Percentiles rank a stretch among this genome's conserved stretches.
Conservation (phyloP, 1,140 invertebrate species). For the Nephila pilipes region DNA sequence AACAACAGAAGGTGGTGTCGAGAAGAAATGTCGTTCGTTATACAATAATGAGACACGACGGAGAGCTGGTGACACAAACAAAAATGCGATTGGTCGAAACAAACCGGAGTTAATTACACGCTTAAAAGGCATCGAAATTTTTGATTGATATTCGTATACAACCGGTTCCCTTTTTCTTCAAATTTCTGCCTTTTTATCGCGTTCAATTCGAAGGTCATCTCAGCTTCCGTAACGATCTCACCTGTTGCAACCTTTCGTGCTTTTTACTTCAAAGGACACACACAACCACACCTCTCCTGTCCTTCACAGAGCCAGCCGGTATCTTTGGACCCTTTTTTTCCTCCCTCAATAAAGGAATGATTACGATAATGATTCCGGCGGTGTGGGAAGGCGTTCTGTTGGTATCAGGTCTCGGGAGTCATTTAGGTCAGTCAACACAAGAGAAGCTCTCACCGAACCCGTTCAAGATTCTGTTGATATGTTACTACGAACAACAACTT, state of each 20-base stretch:
- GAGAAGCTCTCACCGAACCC: not conserved
- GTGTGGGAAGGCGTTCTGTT: conserved; percentile 48
- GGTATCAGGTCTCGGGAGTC: conserved; percentile 38
- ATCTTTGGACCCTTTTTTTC: conserved; percentile 28
- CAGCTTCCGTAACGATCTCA: conserved; percentile 35
- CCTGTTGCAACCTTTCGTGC: not conserved
- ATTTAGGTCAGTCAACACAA: conserved; percentile 38
- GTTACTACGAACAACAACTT: not conserved
- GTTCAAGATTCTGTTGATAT: conserved; percentile 16
- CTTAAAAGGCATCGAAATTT: not conserved
- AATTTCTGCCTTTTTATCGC: not conserved
- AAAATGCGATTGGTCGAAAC: not conserved
- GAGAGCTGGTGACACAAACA: not conserved
- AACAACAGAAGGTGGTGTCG: not conserved
- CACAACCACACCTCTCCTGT: conserved; percentile 12
- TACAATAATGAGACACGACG: not conserved
- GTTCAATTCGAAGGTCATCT: conserved; percentile 31
- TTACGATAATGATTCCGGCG: conserved; percentile 2
- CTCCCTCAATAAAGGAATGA: not conserved
- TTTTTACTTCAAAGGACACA: not conserved
- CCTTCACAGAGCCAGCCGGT: not conserved
- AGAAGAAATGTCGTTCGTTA: conserved; percentile 4
- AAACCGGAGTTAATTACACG: not conserved
- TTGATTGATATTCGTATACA: not conserved
- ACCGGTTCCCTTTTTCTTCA: not conserved